phyloP scores from a whole-genome alignment of 2,113 vertebrate genomes.

The Ammodytes marinus region DNA sequence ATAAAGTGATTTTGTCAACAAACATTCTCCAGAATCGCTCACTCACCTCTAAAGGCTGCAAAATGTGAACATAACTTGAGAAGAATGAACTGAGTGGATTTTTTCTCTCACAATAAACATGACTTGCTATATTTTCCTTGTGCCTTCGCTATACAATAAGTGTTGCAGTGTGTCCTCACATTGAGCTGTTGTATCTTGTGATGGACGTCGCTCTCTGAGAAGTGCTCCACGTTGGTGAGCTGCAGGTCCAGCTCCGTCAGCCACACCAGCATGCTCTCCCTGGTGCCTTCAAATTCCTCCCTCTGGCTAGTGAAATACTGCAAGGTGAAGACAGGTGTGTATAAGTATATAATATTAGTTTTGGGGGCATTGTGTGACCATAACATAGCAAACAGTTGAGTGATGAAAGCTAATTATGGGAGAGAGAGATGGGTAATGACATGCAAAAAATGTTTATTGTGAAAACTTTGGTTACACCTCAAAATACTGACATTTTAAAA shows the following conservation, averaged over 20 bases:
- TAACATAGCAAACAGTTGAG: background rate
- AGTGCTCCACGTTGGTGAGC: constrained; percentile 96
- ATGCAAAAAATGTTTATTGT: background rate
- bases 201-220: constrained; percentile 92
- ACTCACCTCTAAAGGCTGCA: background rate
- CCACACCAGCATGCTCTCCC: constrained; percentile 94
- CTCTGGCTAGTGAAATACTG: constrained; percentile 94
- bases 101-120: background rate
- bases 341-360: background rate
- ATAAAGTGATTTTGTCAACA: too few species aligned
- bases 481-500: too few species aligned
- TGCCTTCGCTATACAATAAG: background rate
- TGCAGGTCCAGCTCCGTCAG: constrained; percentile 97
- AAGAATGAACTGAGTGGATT: background rate
- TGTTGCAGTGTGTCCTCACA: constrained; percentile 77
- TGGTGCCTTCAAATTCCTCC: constrained; percentile 94
- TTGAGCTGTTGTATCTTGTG: constrained; percentile 96
- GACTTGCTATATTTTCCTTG: background rate
- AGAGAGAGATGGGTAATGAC: background rate
- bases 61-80: background rate
- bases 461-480: background rate
- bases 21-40: too few species aligned
- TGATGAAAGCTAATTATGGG: background rate
- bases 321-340: background rate
- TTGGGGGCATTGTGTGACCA: background rate